Base-by-base conservation (phyloP, 2,888 invertebrate genomes). In the Atethmia centrago region DNA sequence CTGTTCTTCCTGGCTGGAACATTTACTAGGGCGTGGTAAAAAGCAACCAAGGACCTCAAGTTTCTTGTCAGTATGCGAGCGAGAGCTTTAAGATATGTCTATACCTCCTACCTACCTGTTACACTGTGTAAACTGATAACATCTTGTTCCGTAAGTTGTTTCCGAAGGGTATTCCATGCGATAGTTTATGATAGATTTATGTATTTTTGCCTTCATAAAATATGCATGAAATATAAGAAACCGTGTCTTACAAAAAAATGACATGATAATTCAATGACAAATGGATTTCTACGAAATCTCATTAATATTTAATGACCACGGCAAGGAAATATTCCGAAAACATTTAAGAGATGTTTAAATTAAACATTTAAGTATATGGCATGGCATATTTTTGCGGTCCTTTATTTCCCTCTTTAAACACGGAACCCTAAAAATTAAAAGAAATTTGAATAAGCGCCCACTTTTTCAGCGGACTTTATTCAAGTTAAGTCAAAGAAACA, bases 401-500 rank as follows among this genome's bases (percentile, higher is more conserved):
- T 55, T 71, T 74, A 74, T 83, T 79, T 74, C 53, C 56, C 51
- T 78, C 51, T 45, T 72, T 45, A 65, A 73, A 65, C 25, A 71
- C 61, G 65, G 63, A 77, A 63, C 73, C 51, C 40, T 51, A 47
- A 76, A 84, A 77, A 80, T 77, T 76, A 64, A 77, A 86, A 74
- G 72, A 74, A 85, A 77, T 78, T 87, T 82, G 62, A 74, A 82
- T 85, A 73, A 80, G 71, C 61, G 69, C 70, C 66, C 71, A 64
- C 74, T 86, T 86, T 74, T 77, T 74, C 67, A 56, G 45, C 40
- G 45, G 47, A 75, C 40, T 69, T 84, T 77, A 75, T 83, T 73
- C 49, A 73, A 79, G 73, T 81, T 79, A 83, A 51, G 59, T 75
- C 77, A 77, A 83, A 75, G 75, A 75, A 83, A 83, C 77, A 87